Evolutionary conservation across 1,140 invertebrate genomes (phyloP).

Genomic region (Sarcophaga bullata): DNA sequence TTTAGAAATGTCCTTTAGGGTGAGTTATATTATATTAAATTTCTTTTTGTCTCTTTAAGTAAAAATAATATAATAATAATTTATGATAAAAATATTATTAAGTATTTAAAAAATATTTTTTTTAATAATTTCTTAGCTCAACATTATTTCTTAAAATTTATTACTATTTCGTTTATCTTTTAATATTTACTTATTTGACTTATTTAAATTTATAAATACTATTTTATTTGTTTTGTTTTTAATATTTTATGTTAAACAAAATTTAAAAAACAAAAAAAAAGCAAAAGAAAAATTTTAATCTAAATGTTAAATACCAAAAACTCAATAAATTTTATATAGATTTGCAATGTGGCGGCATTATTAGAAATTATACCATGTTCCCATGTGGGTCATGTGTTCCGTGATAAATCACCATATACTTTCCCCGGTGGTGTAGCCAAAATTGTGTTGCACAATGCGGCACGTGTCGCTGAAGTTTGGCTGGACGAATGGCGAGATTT

Average conservation of each 20-base stretch:
- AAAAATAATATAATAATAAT: slow-evolving; percentile 22
- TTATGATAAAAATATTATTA: slow-evolving; percentile 40
- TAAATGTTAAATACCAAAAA: slow-evolving; percentile 49
- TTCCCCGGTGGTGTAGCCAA: slow-evolving; percentile 98
- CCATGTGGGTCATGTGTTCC: slow-evolving; percentile 97
- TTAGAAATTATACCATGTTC: slow-evolving; percentile 97
- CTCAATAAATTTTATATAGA: slow-evolving; percentile 71
- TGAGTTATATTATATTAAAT: slow-evolving; percentile 68
- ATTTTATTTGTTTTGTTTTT: slow-evolving; percentile 42
- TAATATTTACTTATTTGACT: slow-evolving; percentile 44
- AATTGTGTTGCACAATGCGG: slow-evolving; percentile 96
- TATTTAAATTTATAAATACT: slow-evolving; percentile 43
- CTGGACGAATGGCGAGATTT: slow-evolving; percentile 99
- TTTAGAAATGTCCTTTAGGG: slow-evolving; percentile 98
- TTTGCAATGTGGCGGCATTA: slow-evolving; percentile 96
- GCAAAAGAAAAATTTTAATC: slow-evolving; percentile 43
- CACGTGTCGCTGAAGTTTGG: slow-evolving; percentile 96
- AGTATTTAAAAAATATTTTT: background rate
- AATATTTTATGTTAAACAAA: background rate
- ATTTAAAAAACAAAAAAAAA: slow-evolving; percentile 43
- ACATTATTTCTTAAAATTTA: background rate
- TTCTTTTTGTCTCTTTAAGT: background rate
- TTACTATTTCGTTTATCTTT: slow-evolving; percentile 1
- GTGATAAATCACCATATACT: slow-evolving; percentile 98
- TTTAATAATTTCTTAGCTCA: background rate